Evolutionary conservation across 2,888 invertebrate genomes (phyloP).

Genomic region (Meghimatium bilineatum): DNA sequence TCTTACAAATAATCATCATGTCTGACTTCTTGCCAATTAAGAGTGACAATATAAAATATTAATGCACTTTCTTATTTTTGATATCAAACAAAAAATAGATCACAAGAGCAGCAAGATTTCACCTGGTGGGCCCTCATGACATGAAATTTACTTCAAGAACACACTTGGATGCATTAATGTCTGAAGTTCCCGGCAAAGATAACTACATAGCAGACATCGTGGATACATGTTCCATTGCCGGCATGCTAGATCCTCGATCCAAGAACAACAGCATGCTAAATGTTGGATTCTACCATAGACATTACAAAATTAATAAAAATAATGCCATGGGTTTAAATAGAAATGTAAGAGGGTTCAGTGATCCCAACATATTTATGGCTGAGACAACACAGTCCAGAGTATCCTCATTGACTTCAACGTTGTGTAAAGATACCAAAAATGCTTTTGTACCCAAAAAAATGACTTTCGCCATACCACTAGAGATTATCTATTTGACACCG

Average conservation of each 20-base stretch:
- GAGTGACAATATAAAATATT: no score
- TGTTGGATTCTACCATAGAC: constrained; percentile 59
- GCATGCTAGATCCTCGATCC: background rate
- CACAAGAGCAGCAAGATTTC: constrained; percentile 53
- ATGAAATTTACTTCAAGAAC: constrained; percentile 12
- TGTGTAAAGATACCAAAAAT: constrained; percentile 51
- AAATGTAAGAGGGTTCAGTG: constrained; percentile 54
- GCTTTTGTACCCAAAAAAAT: constrained; percentile 53
- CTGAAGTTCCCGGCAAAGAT: constrained; percentile 63
- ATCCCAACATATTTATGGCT: constrained; percentile 59
- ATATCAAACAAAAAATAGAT: constrained; percentile 20
- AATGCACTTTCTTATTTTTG: no score
- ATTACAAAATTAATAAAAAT: constrained; percentile 48
- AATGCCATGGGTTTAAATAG: constrained; percentile 54
- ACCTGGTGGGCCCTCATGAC: constrained; percentile 31
- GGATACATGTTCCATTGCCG: constrained; percentile 45
- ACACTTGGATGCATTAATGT: constrained; percentile 60
- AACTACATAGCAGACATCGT: constrained; percentile 56
- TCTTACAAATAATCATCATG: no score
- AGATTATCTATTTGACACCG: constrained; percentile 69
- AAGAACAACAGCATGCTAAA: constrained; percentile 17
- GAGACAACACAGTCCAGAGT: constrained; percentile 61
- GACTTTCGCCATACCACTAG: constrained; percentile 69
- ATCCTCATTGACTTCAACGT: constrained; percentile 52
- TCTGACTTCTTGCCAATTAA: no score